Percentiles rank a stretch among this genome's conserved stretches.
Conservation (phyloP, 2,888 invertebrate genomes). For the Lordiphosa andalusiaca region DNA sequence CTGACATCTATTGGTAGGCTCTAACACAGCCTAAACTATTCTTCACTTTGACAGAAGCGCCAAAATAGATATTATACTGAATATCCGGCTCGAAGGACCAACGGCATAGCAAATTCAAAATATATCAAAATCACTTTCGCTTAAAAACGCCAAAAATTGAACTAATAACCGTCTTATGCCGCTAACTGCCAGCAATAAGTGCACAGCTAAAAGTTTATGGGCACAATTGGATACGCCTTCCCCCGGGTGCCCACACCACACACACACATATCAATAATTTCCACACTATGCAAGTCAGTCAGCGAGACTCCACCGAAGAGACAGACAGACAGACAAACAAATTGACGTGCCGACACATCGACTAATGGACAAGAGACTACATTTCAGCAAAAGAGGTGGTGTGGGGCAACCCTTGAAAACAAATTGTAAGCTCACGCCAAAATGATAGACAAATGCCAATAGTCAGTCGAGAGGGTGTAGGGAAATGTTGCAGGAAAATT, state of each 20-base stretch:
- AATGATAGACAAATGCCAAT: slow-evolving; percentile 73
- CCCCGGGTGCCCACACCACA: slow-evolving; percentile 7
- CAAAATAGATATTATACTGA: no score
- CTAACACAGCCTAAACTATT: no score
- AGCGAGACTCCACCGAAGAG: slow-evolving; percentile 21
- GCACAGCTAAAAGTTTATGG: slow-evolving; percentile 48
- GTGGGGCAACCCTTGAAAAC: slow-evolving; percentile 18
- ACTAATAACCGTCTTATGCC: slow-evolving; percentile 15
- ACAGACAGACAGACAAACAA: slow-evolving; percentile 52
- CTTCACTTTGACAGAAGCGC: no score
- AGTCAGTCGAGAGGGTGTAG: slow-evolving; percentile 2
- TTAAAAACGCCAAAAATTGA: slow-evolving; percentile 1
- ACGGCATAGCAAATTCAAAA: no score
- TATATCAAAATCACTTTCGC: no score
- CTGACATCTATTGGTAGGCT: no score
- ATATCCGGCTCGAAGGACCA: no score
- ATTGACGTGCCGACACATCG: slow-evolving; percentile 72
- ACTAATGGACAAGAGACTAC: slow-evolving; percentile 37
- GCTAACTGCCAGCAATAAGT: slow-evolving; percentile 51
- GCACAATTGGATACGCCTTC: slow-evolving; percentile 27
- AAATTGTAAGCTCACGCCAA: slow-evolving; percentile 63
- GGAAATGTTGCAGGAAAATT: slow-evolving; percentile 22
- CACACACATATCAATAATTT: slow-evolving; percentile 65
- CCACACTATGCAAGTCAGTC: slow-evolving; percentile 20
- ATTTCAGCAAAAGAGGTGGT: slow-evolving; percentile 29